A percentile compares a stretch with the other conserved stretches of the same genome.
Evolutionary conservation across 1,140 invertebrate species (phyloP).

Genomic region (Pseudomyrmex dendroicus): DNA sequence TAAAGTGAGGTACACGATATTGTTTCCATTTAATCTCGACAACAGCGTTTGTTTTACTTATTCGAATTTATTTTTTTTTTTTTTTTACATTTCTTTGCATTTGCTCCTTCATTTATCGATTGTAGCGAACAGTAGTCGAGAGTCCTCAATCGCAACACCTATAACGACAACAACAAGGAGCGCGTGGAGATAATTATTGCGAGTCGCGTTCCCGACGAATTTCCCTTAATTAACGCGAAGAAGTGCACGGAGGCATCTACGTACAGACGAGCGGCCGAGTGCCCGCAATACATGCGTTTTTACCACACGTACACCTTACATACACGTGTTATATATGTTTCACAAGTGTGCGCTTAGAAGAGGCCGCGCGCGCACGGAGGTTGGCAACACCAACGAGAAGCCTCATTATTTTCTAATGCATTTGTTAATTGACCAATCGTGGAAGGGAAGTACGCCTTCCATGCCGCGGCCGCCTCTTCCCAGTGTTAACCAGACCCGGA

Average conservation of each 20-base stretch:
- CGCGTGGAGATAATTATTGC: conserved; percentile 50
- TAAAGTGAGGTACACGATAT: not conserved
- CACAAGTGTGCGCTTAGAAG: conserved; percentile 54
- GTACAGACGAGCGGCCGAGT: conserved; percentile 29
- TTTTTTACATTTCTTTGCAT: not conserved
- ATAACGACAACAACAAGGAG: conserved; percentile 28
- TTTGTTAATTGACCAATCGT: conserved; percentile 83
- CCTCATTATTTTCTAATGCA: conserved; percentile 85
- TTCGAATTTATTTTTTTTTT: not conserved
- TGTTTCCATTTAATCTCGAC: too few species aligned
- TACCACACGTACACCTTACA: not conserved
- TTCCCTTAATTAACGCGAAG: conserved; percentile 70
- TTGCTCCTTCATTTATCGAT: conserved; percentile 40
- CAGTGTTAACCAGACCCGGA: conserved; percentile 82
- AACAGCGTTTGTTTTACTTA: not conserved
- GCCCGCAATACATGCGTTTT: not conserved
- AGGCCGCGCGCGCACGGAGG: conserved; percentile 46
- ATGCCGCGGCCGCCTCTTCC: conserved; percentile 73
- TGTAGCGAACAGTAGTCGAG: conserved; percentile 10
- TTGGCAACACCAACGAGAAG: conserved; percentile 65
- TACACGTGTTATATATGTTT: not conserved
- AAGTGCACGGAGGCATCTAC: conserved; percentile 44
- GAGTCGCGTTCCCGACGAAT: conserved; percentile 67
- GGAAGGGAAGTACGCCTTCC: conserved; percentile 73
- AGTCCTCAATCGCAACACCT: conserved; percentile 27